Conservation (phyloP, 1,140 invertebrate species). For the Charaxes varanes region DNA sequence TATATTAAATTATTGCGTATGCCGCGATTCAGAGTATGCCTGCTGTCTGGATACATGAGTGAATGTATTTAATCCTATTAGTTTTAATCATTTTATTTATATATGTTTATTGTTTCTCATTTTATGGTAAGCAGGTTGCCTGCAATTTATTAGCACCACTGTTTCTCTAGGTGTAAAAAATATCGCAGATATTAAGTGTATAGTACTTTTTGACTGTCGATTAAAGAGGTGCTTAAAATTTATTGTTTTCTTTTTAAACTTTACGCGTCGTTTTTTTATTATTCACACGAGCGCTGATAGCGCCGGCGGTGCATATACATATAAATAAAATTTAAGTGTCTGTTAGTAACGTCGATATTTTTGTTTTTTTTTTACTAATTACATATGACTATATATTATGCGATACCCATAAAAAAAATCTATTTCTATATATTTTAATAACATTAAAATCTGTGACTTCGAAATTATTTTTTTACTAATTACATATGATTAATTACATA, state of each 20-base stretch:
- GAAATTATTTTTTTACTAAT: too few relatives aligned
- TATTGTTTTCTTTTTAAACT: slow-evolving; percentile 30
- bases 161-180: slow-evolving; percentile 36
- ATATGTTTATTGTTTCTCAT: slow-evolving; percentile 50
- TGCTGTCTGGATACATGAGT: slow-evolving; percentile 47
- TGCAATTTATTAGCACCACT: slow-evolving; percentile 45
- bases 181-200: slow-evolving; percentile 58
- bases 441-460: too few relatives aligned
- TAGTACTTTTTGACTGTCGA: slow-evolving; percentile 63
- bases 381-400: too few relatives aligned
- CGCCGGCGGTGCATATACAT: too few relatives aligned
- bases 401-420: too few relatives aligned
- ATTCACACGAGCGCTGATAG: too few relatives aligned
- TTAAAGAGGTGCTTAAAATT: slow-evolving; percentile 69
- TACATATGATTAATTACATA: too few relatives aligned
- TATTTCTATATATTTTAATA: too few relatives aligned
- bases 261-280: too few relatives aligned
- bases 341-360: too few relatives aligned
- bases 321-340: too few relatives aligned
- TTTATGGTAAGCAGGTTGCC: slow-evolving; percentile 32
- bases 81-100: slow-evolving; percentile 57
- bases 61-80: slow-evolving; percentile 70
- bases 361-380: too few relatives aligned
- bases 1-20: slow-evolving; percentile 43
- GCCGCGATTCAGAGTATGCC: slow-evolving; percentile 25